phyloP scores from a whole-genome alignment of 1,140 invertebrate species.

The Neodiprion pinetum region DNA sequence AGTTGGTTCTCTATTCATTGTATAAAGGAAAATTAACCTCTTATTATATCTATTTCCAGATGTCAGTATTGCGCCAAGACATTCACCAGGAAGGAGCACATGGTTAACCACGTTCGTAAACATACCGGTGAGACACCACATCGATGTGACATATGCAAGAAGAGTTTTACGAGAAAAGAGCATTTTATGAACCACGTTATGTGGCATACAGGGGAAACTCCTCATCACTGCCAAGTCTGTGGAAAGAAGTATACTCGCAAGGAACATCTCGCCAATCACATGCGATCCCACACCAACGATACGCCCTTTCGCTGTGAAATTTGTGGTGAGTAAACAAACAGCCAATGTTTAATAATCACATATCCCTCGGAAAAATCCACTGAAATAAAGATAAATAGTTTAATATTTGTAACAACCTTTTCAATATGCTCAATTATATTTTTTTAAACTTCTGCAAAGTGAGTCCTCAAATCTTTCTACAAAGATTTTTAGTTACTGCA shows the following conservation, averaged over 20 bases:
- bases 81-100: conserved; percentile 74
- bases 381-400: too few relatives aligned
- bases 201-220: conserved; percentile 77
- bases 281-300: conserved; percentile 85
- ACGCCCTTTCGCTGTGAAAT: conserved; percentile 80
- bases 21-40: too few relatives aligned
- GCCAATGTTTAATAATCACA: conserved; percentile 24
- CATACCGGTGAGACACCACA: conserved; percentile 79
- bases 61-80: conserved; percentile 74
- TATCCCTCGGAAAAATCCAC: too few relatives aligned
- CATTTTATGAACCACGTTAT: conserved; percentile 72
- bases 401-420: too few relatives aligned
- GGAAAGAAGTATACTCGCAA: conserved; percentile 81
- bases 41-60: conserved; percentile 35
- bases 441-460: too few relatives aligned
- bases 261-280: conserved; percentile 79
- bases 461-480: too few relatives aligned
- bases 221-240: conserved; percentile 76
- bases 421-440: too few relatives aligned
- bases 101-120: conserved; percentile 72
- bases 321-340: conserved; percentile 70
- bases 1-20: conserved; percentile 59
- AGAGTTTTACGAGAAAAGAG: conserved; percentile 72
- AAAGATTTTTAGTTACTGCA: too few relatives aligned
- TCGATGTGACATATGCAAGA: conserved; percentile 76